These are phyloP conservation scores for Corvus hawaiiensis DNA, from an alignment of 2,113 vertebrate species.

Conservation along the genomic window DNA sequence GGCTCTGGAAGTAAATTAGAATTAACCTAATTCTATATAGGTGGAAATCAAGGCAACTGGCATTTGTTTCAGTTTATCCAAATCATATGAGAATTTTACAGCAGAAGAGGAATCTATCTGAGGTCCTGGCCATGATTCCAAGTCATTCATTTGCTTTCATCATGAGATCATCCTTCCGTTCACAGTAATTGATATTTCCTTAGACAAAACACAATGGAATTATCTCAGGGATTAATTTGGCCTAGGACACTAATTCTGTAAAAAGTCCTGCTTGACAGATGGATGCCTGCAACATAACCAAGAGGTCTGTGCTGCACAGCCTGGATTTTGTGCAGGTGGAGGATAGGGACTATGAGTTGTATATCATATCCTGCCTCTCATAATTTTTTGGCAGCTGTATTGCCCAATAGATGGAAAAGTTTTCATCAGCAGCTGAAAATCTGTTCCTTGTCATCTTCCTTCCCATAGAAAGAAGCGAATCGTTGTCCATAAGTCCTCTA, in stretches of 20 bases:
- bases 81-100: background rate
- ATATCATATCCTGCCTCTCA: constrained; percentile 65
- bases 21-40: background rate
- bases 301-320: background rate
- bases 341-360: constrained; percentile 15
- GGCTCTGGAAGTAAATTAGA: background rate
- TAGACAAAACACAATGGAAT: constrained; percentile 17
- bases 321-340: constrained; percentile 52
- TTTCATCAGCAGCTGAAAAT: constrained; percentile 66
- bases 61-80: background rate
- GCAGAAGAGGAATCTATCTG: background rate
- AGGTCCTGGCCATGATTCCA: background rate
- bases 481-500: constrained; percentile 52
- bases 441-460: constrained; percentile 76
- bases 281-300: constrained; percentile 22
- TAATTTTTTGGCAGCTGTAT: constrained; percentile 68
- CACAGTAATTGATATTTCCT: constrained; percentile 40
- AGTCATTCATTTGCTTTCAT: constrained; percentile 20
- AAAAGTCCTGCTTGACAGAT: constrained; percentile 18
- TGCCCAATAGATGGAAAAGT: constrained; percentile 66
- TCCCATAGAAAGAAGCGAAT: constrained; percentile 60
- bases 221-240: constrained; percentile 45
- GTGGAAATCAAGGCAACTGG: background rate
- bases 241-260: constrained; percentile 7
- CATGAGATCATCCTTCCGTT: constrained; percentile 34